Percentiles rank a stretch among this genome's conserved stretches.
These are phyloP conservation scores for Oreohelix idahoensis DNA, from an alignment of 1,140 invertebrate species.

Conservation along the genomic window DNA sequence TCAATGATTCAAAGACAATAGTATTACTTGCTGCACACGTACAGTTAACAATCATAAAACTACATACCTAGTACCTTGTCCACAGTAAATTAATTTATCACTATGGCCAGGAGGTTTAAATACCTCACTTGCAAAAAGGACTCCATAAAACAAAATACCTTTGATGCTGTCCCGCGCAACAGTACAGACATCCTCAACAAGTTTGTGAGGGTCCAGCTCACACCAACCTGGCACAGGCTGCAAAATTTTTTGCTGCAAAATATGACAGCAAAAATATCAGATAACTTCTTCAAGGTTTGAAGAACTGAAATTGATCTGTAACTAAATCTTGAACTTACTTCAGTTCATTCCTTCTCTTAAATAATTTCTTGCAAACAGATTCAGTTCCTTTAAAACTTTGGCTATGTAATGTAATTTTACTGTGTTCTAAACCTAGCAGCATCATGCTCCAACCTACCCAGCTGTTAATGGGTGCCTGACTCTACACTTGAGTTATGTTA, in stretches of 20 bases:
- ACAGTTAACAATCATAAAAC: background rate
- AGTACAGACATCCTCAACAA: slow-evolving; percentile 83
- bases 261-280: background rate
- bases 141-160: slow-evolving; percentile 70
- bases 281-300: background rate
- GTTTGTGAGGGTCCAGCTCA: slow-evolving; percentile 89
- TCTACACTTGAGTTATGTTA: too few species aligned
- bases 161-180: slow-evolving; percentile 81
- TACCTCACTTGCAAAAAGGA: background rate
- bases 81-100: background rate
- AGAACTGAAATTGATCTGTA: background rate
- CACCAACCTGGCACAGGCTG: slow-evolving; percentile 84
- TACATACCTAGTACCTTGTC: background rate
- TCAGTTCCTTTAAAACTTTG: too few species aligned
- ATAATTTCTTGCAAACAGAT: too few species aligned
- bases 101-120: background rate
- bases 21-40: too few species aligned
- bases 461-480: too few species aligned
- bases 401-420: too few species aligned
- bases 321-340: background rate
- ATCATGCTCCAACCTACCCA: too few species aligned
- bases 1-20: too few species aligned
- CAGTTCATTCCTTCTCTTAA: too few species aligned
- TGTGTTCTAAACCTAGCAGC: too few species aligned
- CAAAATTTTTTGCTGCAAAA: slow-evolving; percentile 82